These are phyloP conservation scores for Antennarius striatus DNA, from an alignment of 2,113 vertebrate genomes.

Conservation along the genomic window DNA sequence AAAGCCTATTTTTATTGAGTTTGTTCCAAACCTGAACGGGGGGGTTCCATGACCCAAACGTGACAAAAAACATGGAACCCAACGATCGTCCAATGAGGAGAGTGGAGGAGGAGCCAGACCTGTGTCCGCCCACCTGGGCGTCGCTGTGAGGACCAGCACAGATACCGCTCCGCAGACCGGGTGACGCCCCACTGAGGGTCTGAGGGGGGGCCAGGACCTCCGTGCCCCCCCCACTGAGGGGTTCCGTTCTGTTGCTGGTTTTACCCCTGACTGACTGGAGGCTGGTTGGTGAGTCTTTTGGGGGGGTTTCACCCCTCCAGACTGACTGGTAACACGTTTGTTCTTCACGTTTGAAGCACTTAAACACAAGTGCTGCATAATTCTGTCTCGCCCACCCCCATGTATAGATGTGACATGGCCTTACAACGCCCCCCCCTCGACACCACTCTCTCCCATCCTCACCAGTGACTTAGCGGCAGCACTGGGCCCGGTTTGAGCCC, in stretches of 20 bases:
- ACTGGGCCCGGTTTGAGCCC: not conserved
- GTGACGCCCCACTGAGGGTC: not conserved
- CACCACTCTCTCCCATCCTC: conserved; percentile 8
- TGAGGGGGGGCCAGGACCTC: conserved; percentile 17
- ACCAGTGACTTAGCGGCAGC: conserved; percentile 25
- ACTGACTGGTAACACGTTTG: conserved; percentile 52
- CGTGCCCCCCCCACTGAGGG: not conserved
- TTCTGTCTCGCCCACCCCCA: not conserved
- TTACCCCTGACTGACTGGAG: conserved; percentile 9
- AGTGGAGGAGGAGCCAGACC: conserved; percentile 8
- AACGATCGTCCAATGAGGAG: conserved; percentile 6
- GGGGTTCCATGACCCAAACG: conserved; percentile 1
- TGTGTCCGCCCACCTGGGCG: too few relatives aligned
- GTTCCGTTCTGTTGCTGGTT: too few relatives aligned
- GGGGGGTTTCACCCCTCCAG: conserved; percentile 23
- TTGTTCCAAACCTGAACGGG: conserved; percentile 19
- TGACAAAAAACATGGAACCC: not conserved
- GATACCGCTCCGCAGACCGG: not conserved
- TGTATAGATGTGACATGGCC: conserved; percentile 33
- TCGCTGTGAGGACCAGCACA: conserved; percentile 24
- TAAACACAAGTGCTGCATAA: conserved; percentile 47
- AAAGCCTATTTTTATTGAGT: conserved; percentile 55
- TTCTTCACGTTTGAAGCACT: conserved; percentile 56
- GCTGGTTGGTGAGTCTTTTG: conserved; percentile 27
- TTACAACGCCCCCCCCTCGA: conserved; percentile 12